A percentile compares a stretch with the other conserved stretches of the same genome.
Evolutionary conservation across 2,888 invertebrate species (phyloP).

Genomic region (Meteorus cinctellus): DNA sequence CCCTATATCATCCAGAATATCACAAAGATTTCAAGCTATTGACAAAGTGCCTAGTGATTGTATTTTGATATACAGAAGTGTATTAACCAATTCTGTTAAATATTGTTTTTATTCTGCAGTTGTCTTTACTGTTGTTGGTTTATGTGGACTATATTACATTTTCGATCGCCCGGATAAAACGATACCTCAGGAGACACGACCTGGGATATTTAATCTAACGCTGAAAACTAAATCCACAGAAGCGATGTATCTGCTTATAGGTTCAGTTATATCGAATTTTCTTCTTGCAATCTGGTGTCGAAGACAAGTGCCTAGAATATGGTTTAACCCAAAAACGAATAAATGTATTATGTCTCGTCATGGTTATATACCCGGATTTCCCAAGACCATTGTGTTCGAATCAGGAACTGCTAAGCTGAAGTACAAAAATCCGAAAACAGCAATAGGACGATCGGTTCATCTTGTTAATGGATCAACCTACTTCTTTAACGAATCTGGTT

Average conservation of each 20-base stretch:
- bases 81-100: background rate
- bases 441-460: background rate
- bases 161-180: too few relatives aligned
- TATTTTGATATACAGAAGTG: background rate
- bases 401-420: background rate
- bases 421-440: background rate
- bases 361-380: background rate
- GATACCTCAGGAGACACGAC: too few relatives aligned
- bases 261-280: background rate
- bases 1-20: background rate
- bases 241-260: background rate
- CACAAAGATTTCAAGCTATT: background rate
- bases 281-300: background rate
- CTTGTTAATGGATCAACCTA: constrained; percentile 6
- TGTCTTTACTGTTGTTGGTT: background rate
- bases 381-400: background rate
- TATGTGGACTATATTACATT: background rate
- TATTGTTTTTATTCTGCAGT: background rate
- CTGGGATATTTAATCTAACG: too few relatives aligned
- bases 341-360: background rate
- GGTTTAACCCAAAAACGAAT: background rate
- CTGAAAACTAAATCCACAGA: too few relatives aligned
- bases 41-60: background rate
- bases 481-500: background rate
- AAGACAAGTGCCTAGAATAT: background rate